Evolutionary conservation across 2,113 vertebrate genomes (phyloP), one percentile per base, ranked within the genome.

Genomic region (Damaliscus lunatus): DNA sequence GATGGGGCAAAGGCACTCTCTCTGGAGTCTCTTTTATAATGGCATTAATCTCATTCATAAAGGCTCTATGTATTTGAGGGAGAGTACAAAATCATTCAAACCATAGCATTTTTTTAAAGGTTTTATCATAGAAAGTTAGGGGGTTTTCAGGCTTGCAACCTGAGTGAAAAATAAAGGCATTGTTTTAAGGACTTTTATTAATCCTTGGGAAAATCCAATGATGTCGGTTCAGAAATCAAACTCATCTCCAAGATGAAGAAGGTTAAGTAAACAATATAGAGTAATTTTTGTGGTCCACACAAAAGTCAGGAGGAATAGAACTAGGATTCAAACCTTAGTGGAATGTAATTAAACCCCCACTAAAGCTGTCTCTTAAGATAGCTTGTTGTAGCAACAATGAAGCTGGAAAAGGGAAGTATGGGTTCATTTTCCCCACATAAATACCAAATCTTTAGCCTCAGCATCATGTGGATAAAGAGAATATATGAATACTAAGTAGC

Each of bases 41-140:
- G 23, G n/a, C 7, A 84, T 84, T 84, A 84, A 84, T 84, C 82
- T 84, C 23, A 40, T 40, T 57, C 43, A 62, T 80, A 57, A 27
- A 33, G 33, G 14, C 9, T 81, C 40, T 36, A 60, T 14, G 19
- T 74, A 83, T 33, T 71, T 40, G 17, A 82, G 33, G 7, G 25
- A 25, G 16, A 33, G 31, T 11, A 33, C 40, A 88, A 21, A 57
- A 92, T 50, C 90, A 92, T 50, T 71, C 59, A 92, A 27, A 81
- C 59, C 50, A 33, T 43, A 88, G 25, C 23, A 88, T 80, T 29
- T 81, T 81, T 94, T 57, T 90, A 92, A 96, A 80, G 25, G 84
- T 84, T 92, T 83, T 86, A 93, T 80, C 74, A 82, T 29, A 84
- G 57, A 92, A 97, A 97, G 81, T 46, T 83, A 67, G 16, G 33